Evolutionary conservation across 2,113 vertebrate genomes (phyloP), one percentile per base, ranked within the genome.

Genomic region (Eclectus roratus): DNA sequence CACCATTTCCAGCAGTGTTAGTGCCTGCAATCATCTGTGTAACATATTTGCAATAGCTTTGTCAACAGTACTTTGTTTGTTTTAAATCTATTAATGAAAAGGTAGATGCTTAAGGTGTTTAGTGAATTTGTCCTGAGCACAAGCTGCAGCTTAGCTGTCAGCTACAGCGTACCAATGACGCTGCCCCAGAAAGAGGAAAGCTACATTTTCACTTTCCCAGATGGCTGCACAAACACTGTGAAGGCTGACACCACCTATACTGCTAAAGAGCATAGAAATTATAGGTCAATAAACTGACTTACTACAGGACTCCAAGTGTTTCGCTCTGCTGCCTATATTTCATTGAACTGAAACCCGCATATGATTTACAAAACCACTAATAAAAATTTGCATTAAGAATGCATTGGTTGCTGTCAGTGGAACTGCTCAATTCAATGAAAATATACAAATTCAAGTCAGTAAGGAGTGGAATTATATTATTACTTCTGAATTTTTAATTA

Each of bases 41-140:
- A 78, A 63, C 47, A 8, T 90, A 74, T 72, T 91, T 89, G 60
- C 35, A 68, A 76, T 77, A 85, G 74, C 58, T 95, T 68, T 95
- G 77, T 84, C 77, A 94, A 91, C 69, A 84, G n/a, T 16, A 44
- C 68, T 88, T 88, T 33, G 55, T 63, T 90, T 88, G 55, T 68
- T 94, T 94, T 81, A 90, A 93, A 80, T 10, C 31, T 2, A 7
- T 60, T 94, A 91, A 95, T 88, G 72, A 83, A 93, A 95, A 93
- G 35, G 56, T 50, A 76, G 85, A 35, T 72, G 47, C n/a, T 88
- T 83, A 52, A 71, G 61, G 52, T 80, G 52, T 84, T 92, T 79
- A 79, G 85, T 47, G 69, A 91, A 83, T 81, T 71, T 88, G 82
- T 88, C 39, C 85, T 78, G 64, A 80, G 72, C 85, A 52, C 44